Evolutionary conservation across 2,888 invertebrate species (phyloP).

Genomic region (Thymelicus sylvestris): DNA sequence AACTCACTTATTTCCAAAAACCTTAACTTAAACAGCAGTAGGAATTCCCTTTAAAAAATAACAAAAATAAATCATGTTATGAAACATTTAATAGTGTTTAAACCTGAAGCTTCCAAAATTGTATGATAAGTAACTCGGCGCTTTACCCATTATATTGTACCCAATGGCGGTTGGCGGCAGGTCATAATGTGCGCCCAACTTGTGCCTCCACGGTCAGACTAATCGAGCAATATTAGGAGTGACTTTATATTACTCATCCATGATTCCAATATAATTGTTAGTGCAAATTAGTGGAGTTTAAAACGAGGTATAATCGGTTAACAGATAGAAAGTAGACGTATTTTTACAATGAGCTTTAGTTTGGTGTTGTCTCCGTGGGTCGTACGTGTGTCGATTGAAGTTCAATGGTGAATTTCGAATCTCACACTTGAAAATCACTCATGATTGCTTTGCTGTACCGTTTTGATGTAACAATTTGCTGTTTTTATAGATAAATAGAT

Average conservation of each 20-base stretch:
- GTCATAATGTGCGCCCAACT: no score
- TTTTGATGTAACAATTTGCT: no score
- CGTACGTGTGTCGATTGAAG: not conserved
- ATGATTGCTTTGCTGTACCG: not conserved
- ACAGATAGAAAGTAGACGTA: constrained; percentile 23
- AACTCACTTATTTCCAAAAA: no score
- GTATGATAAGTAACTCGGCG: no score
- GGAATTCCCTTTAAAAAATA: no score
- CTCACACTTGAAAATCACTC: not conserved
- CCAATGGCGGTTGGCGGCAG: no score
- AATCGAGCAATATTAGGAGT: not conserved
- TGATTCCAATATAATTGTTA: constrained; percentile 22
- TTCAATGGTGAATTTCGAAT: not conserved
- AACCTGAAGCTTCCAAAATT: no score
- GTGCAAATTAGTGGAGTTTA: constrained; percentile 26
- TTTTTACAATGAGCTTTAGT: constrained; percentile 29
- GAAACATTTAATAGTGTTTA: no score
- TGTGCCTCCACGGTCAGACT: constrained; percentile 14
- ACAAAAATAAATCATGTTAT: no score
- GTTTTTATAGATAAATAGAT: no score
- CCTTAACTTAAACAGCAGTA: no score
- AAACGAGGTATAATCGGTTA: constrained; percentile 6
- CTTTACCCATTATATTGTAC: no score
- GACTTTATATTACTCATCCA: constrained; percentile 11
- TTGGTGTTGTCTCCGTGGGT: constrained; percentile 4